Evolutionary conservation across 1,140 invertebrate genomes (phyloP), one percentile per base, ranked within the genome.

Genomic region (Cyclargus thomasi): DNA sequence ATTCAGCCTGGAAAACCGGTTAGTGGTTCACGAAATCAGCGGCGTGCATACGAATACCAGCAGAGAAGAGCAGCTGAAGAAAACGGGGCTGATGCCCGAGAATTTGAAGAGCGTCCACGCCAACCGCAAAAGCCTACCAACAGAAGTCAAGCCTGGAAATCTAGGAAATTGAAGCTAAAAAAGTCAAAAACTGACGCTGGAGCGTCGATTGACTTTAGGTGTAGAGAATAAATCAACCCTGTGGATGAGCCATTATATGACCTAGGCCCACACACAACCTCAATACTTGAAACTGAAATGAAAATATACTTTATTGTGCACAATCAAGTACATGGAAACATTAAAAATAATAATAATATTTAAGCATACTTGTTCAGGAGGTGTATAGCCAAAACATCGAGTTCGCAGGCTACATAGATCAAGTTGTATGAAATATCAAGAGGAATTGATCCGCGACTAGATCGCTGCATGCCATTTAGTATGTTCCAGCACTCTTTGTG

Each of bases 201-300:
- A 47, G 62, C 53, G 2, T 18, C 69, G 0, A 57, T 62, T 7
- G 68, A 73, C 22, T 73, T 73, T 35, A 57, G 39, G 14, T 55
- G 67, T 0, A 68, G 20, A 4, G 21, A 39, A 2, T 66, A 73
- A 16, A 73, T 68, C 0, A 21, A 53, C 4, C 71, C 71, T 4
- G 36, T 68, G 0, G 65, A 73, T 20, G 68, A 73, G 35, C 71
- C 71, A 11, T 18, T 73, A 21, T 73, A 73, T 16, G 71, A 73
- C 29, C 6, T 72, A 4, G 71, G 71, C 0, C 68, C 71, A 0
- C 70, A 72, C 36, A 64, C 64, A 8, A 72, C 67, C 29, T 70
- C 71, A 3, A 72, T 69, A 4, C 62, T 62, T 3, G 23, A n/a
- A n/a, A n/a, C n/a, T n/a, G n/a, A n/a, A n/a, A n/a, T n/a, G n/a